Evolutionary conservation across 2,113 vertebrate species (phyloP).

Genomic region (Theristicus caerulescens): DNA sequence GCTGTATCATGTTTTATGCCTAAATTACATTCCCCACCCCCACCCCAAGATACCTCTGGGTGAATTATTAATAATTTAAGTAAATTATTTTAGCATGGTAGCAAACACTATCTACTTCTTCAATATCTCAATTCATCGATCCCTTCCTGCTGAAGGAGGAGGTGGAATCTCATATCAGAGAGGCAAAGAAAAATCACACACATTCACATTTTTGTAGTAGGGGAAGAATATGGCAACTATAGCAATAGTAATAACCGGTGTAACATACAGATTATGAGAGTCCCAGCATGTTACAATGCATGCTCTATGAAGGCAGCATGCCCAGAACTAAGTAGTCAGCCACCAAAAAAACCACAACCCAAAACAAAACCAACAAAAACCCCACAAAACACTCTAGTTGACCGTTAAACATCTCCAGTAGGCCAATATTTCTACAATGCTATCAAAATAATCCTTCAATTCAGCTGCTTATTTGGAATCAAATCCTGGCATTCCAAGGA

Average conservation of each 20-base stretch:
- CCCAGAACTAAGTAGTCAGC: neutral
- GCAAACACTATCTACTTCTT: neutral
- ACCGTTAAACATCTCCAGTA: neutral
- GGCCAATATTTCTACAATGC: neutral
- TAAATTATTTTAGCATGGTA: neutral
- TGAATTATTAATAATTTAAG: neutral
- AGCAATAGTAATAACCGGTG: neutral
- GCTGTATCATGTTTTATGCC: neutral
- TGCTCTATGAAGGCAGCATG: neutral
- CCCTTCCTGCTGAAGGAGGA: neutral
- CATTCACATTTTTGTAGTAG: neutral
- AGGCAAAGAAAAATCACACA: neutral
- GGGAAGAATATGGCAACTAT: neutral
- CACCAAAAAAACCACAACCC: neutral
- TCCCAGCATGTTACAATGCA: neutral
- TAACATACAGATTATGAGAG: neutral
- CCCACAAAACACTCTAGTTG: neutral
- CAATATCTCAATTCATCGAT: neutral
- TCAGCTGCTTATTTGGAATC: conserved; percentile 10
- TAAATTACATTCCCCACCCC: neutral
- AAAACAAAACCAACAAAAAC: neutral
- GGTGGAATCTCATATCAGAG: neutral
- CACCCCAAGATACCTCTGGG: neutral
- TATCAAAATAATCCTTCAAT: conserved; percentile 7
- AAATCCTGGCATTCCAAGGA: neutral